A percentile compares a stretch with the other conserved stretches of the same genome.
Evolutionary conservation across 1,140 invertebrate genomes (phyloP).

Genomic region (Leptopilina boulardi): DNA sequence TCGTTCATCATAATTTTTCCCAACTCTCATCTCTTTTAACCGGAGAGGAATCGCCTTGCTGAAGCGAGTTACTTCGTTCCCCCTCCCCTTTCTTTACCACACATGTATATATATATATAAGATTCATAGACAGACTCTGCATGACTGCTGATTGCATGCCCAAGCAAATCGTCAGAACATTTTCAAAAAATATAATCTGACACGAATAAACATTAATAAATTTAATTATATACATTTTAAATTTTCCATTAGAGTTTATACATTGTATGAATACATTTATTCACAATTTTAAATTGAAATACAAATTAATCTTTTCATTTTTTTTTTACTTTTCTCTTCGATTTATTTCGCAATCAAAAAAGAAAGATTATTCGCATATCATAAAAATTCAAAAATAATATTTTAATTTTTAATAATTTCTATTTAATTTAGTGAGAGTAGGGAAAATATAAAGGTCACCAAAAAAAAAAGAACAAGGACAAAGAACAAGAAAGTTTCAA

Average conservation of each 20-base stretch:
- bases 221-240: neutral
- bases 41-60: conserved; percentile 26
- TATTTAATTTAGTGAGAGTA: neutral
- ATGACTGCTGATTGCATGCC: conserved; percentile 13
- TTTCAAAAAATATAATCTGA: neutral
- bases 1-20: conserved; percentile 61
- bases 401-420: neutral
- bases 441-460: neutral
- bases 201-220: neutral
- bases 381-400: too few relatives aligned
- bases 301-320: too few relatives aligned
- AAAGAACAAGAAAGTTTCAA: conserved; percentile 24
- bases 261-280: too few relatives aligned
- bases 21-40: conserved; percentile 23
- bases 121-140: neutral
- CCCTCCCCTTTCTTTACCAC: too few relatives aligned
- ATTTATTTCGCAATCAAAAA: too few relatives aligned
- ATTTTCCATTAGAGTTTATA: too few relatives aligned
- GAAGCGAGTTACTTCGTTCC: conserved; percentile 42
- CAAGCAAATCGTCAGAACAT: neutral
- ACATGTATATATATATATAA: too few relatives aligned
- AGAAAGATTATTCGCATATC: too few relatives aligned
- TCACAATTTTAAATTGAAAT: too few relatives aligned
- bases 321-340: too few relatives aligned
- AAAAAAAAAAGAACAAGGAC: neutral